These are phyloP conservation scores for Pangasianodon gigas DNA, from an alignment of 2,113 vertebrate genomes.

Conservation along the genomic window DNA sequence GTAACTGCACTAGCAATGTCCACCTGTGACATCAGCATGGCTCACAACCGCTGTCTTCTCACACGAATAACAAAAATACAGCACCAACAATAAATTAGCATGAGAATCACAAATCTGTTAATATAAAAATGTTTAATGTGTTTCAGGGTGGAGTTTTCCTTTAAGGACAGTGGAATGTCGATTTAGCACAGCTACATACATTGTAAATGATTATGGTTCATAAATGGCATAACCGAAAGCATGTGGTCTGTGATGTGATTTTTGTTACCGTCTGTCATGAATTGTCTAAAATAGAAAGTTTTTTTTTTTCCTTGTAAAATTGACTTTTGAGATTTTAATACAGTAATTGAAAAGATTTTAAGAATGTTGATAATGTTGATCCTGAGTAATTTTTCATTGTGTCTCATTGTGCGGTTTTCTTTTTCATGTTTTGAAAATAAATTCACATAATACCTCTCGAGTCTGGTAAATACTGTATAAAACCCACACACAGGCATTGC, in stretches of 20 bases:
- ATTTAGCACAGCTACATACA: neutral
- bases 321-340: neutral
- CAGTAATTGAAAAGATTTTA: neutral
- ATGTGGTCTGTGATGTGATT: neutral
- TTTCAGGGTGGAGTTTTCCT: neutral
- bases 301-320: neutral
- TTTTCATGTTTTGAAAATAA: slow-evolving; percentile 78
- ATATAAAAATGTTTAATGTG: neutral
- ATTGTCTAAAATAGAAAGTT: neutral
- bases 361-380: slow-evolving; percentile 50
- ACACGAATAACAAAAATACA: neutral
- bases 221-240: neutral
- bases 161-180: neutral
- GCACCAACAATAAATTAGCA: neutral
- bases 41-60: too few relatives aligned
- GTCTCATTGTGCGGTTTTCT: slow-evolving; percentile 69
- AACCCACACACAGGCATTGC: neutral
- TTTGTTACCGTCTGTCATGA: neutral
- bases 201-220: neutral
- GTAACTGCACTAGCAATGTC: neutral
- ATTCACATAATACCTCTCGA: slow-evolving; percentile 24
- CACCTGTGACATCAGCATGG: neutral
- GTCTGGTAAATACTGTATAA: neutral
- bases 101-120: neutral
- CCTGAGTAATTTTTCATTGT: slow-evolving; percentile 65